A percentile compares a stretch with the other conserved stretches of the same genome.
Conservation (phyloP, 1,140 invertebrate species). For the Matsumurasca onukii region DNA sequence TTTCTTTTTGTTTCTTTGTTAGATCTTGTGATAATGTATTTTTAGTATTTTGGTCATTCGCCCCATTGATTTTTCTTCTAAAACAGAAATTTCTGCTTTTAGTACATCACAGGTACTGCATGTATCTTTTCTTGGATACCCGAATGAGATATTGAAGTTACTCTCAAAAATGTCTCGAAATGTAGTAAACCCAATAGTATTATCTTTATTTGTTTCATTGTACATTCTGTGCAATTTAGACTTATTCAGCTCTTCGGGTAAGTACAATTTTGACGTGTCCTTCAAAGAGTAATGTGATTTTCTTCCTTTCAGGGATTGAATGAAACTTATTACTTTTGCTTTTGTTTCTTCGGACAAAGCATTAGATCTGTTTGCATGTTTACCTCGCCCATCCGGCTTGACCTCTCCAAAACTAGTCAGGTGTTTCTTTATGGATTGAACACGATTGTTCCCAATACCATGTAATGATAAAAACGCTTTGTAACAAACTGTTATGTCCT, state of each 20-base stretch:
- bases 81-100: neutral
- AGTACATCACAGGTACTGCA: neutral
- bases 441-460: neutral
- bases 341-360: neutral
- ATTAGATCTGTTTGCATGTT: neutral
- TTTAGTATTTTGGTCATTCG: neutral
- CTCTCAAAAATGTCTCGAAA: neutral
- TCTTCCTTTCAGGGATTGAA: conserved; percentile 16
- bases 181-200: neutral
- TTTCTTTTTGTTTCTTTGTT: neutral
- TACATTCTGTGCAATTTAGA: neutral
- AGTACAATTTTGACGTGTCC: conserved; percentile 29
- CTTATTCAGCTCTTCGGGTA: neutral
- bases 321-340: neutral
- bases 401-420: neutral
- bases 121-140: neutral
- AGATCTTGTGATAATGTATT: neutral
- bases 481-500: neutral
- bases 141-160: neutral
- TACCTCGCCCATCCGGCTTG: neutral
- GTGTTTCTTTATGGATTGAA: neutral
- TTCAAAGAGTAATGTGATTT: conserved; percentile 35
- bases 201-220: neutral
- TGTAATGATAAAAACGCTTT: neutral
- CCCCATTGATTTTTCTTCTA: neutral